These are phyloP conservation scores for Steatornis caripensis DNA, from an alignment of 2,113 vertebrate species.

Conservation along the genomic window DNA sequence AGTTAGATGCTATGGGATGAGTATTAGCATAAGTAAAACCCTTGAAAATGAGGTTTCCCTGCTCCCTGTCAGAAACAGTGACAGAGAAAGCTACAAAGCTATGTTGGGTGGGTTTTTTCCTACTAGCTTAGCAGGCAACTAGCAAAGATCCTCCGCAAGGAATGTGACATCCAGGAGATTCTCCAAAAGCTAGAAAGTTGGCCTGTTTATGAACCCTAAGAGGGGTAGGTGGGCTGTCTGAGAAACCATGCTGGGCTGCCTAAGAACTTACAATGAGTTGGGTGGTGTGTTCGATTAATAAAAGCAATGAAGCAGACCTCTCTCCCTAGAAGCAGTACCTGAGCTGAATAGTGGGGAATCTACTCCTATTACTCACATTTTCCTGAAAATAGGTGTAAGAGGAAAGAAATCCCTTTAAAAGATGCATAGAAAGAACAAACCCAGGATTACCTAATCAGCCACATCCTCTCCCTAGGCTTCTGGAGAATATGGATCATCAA, in stretches of 20 bases:
- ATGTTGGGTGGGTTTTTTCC: not conserved
- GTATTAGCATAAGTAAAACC: not conserved
- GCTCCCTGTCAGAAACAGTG: not conserved
- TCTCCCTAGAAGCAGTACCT: not conserved
- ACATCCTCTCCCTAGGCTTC: constrained; percentile 27
- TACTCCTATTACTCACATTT: not conserved
- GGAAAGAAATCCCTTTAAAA: not conserved
- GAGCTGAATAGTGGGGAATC: not conserved
- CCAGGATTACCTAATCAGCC: constrained; percentile 8
- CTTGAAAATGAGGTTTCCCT: not conserved
- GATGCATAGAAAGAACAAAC: constrained; percentile 9
- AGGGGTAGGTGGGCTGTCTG: not conserved
- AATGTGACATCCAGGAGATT: not conserved
- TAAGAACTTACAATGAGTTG: not conserved
- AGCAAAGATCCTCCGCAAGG: not conserved
- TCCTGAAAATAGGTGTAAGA: not conserved
- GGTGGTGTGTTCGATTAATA: not conserved
- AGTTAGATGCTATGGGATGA: not conserved
- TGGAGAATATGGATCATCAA: constrained; percentile 13
- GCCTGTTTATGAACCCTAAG: not conserved
- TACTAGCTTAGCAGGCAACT: not conserved
- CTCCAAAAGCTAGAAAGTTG: not conserved
- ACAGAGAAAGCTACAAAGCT: not conserved
- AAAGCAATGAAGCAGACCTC: not conserved
- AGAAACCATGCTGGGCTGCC: not conserved